Base-by-base conservation (phyloP, 1,140 invertebrate genomes). In the Penaeus vannamei region DNA sequence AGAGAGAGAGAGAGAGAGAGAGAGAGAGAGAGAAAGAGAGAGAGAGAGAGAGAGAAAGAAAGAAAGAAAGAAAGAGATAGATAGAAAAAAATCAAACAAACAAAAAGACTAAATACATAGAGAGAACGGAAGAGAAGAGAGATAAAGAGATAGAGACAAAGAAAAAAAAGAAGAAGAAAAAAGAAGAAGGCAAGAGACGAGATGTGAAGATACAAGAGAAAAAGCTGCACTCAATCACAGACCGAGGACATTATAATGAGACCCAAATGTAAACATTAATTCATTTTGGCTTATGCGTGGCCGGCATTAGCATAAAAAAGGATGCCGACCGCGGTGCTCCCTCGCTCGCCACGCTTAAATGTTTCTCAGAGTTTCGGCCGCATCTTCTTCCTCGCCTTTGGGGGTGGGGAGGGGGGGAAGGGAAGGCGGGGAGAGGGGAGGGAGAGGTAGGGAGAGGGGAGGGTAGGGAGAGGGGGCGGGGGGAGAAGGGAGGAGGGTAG, bases 201-300 rank as follows among this genome's bases (percentile, higher is more conserved):
- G 72, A 76, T 76, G 19, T 32, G 72, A 36, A 26, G 72, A 76
- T 76, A 76, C 29, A 29, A 76, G 72, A 76, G 26, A 32, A 76
- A 76, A 36, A 76, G 72, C 72, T 76, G 72, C 72, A 76, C 72
- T 76, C 72, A 29, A 76, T 76, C 72, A 76, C 72, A 53, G 72
- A 22, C 5, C 42, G 72, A 76, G 72, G 72, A 76, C 72, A 76
- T 32, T 76, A 76, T 76, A 76, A 76, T 76, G 42, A 76, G 72
- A 36, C 29, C 72, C 72, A 76, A 76, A 76, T 76, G 72, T 76
- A 76, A 76, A 76, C 72, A 76, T 76, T 76, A 76, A 76, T 76
- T 76, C 72, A 76, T 76, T 76, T 76, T 76, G 72, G 72, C 72
- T 76, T 76, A 76, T 76, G 72, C 72, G 72, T 76, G 69, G 72